Evolutionary conservation across 2,113 vertebrate species (phyloP), one percentile per base, ranked within the genome.

Genomic region (Fulmarus glacialis): DNA sequence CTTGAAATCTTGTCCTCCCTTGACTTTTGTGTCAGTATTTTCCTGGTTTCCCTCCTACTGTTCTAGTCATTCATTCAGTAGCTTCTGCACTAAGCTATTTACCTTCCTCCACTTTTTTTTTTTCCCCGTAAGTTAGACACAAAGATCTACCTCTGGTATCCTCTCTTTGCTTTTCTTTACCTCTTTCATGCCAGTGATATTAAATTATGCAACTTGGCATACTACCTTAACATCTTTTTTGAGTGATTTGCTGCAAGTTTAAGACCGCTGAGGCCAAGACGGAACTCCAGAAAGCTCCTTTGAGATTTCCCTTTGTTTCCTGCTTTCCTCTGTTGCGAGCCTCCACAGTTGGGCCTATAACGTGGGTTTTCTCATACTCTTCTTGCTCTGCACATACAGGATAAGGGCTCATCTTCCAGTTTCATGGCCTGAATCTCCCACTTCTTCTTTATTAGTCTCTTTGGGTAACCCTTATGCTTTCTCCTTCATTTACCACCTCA

Each of bases 1-100:
- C 89, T 93, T 90, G 95, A 97, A 94, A 80, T 97, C 74, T 87
- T 97, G 97, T 85, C 95, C 96, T 97, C 66, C 47, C 63, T 90
- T 97, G 96, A 97, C 95, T 96, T 95, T 89, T 78, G 74, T 96
- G 87, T 85, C 87, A 47, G 29, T 93, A 38, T 96, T 82, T 82
- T 91, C 84, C 62, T 77, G 23, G 38, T 97, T 97, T 94, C 82
- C 48, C 78, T 94, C 71, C 55, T 83, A 77, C 78, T 87, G n/a
- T 87, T 91, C 45, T 77, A 82, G 81, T 91, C 20, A 81, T 83
- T 93, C 72, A 71, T 93, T 95, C 53, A 75, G 24, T 73, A 79
- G 47, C 67, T 84, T 83, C 67, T 94, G 74, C 21, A 70, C n/a
- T 85, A 47, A 87, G 47, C 60, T 81, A 7, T 87, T 92, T 81